phyloP scores from a whole-genome alignment of 2,888 invertebrate genomes.

The Chloroclystis v-ata region DNA sequence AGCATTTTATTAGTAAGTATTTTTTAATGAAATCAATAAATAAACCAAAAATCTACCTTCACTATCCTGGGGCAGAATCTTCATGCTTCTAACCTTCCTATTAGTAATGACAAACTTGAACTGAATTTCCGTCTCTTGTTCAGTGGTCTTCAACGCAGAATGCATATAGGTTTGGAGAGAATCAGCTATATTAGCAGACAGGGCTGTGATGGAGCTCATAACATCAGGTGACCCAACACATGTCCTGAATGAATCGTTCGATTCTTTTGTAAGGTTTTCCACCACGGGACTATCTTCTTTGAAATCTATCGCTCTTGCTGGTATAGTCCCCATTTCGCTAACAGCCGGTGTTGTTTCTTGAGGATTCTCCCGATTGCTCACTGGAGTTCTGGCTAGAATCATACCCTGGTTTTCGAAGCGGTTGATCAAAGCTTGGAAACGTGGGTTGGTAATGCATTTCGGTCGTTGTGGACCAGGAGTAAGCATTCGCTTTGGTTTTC shows the following conservation, averaged over 20 bases:
- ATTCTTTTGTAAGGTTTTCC: slow-evolving; percentile 53
- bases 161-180: slow-evolving; percentile 61
- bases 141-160: slow-evolving; percentile 54
- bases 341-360: slow-evolving; percentile 60
- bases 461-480: slow-evolving; percentile 69
- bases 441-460: slow-evolving; percentile 55
- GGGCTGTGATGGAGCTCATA: slow-evolving; percentile 53
- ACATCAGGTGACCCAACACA: slow-evolving; percentile 55
- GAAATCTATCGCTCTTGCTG: slow-evolving; percentile 69
- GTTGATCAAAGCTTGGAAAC: slow-evolving; percentile 69
- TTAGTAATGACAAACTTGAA: slow-evolving; percentile 70
- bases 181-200: slow-evolving; percentile 62
- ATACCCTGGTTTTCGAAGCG: slow-evolving; percentile 61
- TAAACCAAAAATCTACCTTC: slow-evolving; percentile 15
- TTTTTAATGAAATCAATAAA: background rate
- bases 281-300: slow-evolving; percentile 64
- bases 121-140: slow-evolving; percentile 69
- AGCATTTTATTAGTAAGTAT: too few relatives aligned
- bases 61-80: slow-evolving; percentile 45
- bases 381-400: slow-evolving; percentile 55
- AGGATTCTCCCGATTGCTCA: slow-evolving; percentile 43
- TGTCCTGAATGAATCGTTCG: slow-evolving; percentile 61
- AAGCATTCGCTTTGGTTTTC: slow-evolving; percentile 69
- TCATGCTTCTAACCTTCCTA: slow-evolving; percentile 61
- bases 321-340: slow-evolving; percentile 50